Percentiles rank a stretch among this genome's conserved stretches.
Evolutionary conservation across 2,797 vertebrate genomes (phyloP).

Genomic region (Ciconia nigra): DNA sequence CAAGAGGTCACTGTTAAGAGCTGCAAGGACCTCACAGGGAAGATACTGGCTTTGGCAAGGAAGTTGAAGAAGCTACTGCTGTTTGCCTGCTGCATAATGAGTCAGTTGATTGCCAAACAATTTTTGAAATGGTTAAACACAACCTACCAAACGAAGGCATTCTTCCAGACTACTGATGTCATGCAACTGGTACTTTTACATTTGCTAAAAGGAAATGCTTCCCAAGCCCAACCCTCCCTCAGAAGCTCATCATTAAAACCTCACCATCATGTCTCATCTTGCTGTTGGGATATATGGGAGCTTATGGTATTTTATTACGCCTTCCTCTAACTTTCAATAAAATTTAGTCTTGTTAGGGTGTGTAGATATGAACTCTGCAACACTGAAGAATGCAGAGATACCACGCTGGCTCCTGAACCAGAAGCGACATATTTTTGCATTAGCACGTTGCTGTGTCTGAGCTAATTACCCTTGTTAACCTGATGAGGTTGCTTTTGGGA

Average conservation of each 20-base stretch:
- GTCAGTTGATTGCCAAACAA: background rate
- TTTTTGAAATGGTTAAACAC: background rate
- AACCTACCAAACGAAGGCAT: background rate
- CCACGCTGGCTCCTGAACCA: background rate
- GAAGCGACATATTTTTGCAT: background rate
- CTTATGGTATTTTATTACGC: background rate
- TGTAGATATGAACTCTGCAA: background rate
- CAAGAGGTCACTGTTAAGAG: slow-evolving; percentile 13
- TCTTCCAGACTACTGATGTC: slow-evolving; percentile 15
- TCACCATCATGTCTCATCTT: slow-evolving; percentile 14
- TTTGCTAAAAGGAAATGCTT: slow-evolving; percentile 8
- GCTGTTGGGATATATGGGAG: background rate
- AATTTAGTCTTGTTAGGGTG: background rate
- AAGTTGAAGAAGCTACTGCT: background rate
- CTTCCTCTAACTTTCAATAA: background rate
- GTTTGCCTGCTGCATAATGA: background rate
- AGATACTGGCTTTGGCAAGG: background rate
- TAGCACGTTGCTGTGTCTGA: background rate
- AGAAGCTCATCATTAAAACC: background rate
- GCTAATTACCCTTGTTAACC: background rate
- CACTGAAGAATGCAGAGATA: background rate
- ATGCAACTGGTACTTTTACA: background rate
- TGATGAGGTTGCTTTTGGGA: background rate
- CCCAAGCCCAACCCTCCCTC: background rate
- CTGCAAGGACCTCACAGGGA: background rate